Conservation (phyloP, 2,113 vertebrate species). For the Vulpes ferrilata region DNA sequence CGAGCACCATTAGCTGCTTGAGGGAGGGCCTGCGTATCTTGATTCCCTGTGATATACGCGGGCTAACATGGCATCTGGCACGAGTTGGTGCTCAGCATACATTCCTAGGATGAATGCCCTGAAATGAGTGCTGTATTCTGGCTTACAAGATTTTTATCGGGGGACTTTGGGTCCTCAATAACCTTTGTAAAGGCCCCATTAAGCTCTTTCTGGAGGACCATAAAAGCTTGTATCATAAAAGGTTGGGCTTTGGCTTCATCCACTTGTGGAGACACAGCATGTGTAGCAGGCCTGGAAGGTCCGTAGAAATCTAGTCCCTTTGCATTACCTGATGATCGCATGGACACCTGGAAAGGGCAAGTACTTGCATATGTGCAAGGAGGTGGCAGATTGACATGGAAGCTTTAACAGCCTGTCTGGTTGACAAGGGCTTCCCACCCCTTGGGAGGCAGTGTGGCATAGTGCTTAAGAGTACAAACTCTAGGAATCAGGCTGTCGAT, state of each 20-base stretch:
- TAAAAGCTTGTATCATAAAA: constrained; percentile 42
- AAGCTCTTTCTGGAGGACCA: constrained; percentile 19
- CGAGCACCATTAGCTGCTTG: neutral
- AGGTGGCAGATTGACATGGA: neutral
- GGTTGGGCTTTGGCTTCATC: neutral
- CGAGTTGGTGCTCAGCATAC: neutral
- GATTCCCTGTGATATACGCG: too few species aligned
- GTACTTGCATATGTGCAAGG: neutral
- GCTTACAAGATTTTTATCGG: constrained; percentile 5
- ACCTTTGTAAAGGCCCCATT: constrained; percentile 33
- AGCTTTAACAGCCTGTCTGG: neutral
- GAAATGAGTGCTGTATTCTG: neutral
- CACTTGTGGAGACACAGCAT: neutral
- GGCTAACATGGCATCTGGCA: neutral
- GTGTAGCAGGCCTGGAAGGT: neutral
- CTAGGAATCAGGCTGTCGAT: neutral
- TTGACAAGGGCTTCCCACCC: neutral
- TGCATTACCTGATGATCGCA: neutral
- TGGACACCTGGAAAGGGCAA: neutral
- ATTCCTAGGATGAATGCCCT: neutral
- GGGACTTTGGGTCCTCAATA: constrained; percentile 24
- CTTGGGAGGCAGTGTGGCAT: neutral
- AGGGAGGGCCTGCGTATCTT: neutral
- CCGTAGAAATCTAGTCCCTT: neutral
- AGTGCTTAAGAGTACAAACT: neutral